Evolutionary conservation across 2,797 vertebrate species (phyloP).

Genomic region (Cuculus canorus): DNA sequence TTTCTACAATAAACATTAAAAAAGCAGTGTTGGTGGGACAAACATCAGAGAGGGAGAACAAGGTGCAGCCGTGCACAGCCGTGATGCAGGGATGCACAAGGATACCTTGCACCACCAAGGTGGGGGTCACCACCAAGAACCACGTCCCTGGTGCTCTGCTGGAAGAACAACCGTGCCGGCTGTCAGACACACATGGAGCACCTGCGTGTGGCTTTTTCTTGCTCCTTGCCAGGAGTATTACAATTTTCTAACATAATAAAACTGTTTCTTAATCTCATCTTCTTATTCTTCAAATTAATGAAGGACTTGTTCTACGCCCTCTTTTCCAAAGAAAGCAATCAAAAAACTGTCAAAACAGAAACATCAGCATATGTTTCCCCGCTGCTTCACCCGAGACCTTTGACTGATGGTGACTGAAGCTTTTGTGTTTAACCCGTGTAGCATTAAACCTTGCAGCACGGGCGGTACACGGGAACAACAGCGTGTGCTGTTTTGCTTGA

Average conservation of each 20-base stretch:
- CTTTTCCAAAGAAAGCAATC: neutral
- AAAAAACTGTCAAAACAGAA: neutral
- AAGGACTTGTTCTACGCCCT: neutral
- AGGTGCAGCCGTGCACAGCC: rapidly evolving
- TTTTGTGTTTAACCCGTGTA: neutral
- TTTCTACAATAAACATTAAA: neutral
- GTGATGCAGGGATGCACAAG: rapidly evolving
- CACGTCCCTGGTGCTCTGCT: rapidly evolving
- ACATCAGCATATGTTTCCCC: rapidly evolving
- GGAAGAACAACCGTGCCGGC: rapidly evolving
- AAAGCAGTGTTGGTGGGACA: rapidly evolving
- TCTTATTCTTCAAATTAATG: rapidly evolving
- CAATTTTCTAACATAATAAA: neutral
- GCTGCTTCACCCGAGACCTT: neutral
- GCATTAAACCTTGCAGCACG: neutral
- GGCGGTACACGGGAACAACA: neutral
- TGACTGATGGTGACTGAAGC: neutral
- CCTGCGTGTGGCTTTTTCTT: rapidly evolving
- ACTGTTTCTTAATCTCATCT: neutral
- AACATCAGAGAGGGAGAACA: rapidly evolving
- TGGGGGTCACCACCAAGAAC: rapidly evolving
- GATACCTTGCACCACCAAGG: neutral
- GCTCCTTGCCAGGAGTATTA: neutral
- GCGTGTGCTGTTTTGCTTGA: neutral
- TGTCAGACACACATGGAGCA: neutral